Base-by-base conservation (phyloP, 2,888 invertebrate genomes). In the Labia minor region DNA sequence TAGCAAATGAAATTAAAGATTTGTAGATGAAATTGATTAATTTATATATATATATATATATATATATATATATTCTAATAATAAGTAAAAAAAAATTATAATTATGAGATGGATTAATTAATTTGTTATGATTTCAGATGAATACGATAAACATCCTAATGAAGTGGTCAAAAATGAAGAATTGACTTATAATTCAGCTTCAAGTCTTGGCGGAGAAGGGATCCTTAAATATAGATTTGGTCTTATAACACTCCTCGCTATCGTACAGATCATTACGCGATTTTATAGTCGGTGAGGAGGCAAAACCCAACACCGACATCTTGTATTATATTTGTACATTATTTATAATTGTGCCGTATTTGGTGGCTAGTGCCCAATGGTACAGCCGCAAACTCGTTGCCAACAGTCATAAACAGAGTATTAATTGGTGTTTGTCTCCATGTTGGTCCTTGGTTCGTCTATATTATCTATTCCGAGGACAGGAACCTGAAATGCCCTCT, bases 161-260 rank as follows among this genome's bases (percentile, higher is more conserved):
- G 93, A 94, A 79, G 92, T 93, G 73, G 90, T 92, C 74, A 94
- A 93, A 81, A 93, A 92, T 77, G 93, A 93, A 80, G 92, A 92
- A 81, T 80, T 94, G 75, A 92, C 92, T 68, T 88, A 90, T 76
- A 86, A 84, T 74, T 10, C 4, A 14, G 49, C 49, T n/a, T 49
- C 49, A 49, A 49, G 49, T 2, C 49, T 49, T 49, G n/a, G 14
- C 14, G 49, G 49, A 11, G 49, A 49, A 49, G 49, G 16, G 2
- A 14, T 49, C 16, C n/a, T 49, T 49, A 16, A 49, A 2, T 49
- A 49, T 49, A 49, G 49, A 49, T 49, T 49, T 16, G 16, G 49
- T 4, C 49, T 49, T 49, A 3, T 49, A 4, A 49, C 49, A 49
- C 14, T 49, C 16, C 49, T 49, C 49, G 49, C 16, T 49, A 49